Percentiles rank a stretch among this genome's conserved stretches.
phyloP scores from a whole-genome alignment of 1,140 invertebrate species.

The Rhopalosiphum padi region DNA sequence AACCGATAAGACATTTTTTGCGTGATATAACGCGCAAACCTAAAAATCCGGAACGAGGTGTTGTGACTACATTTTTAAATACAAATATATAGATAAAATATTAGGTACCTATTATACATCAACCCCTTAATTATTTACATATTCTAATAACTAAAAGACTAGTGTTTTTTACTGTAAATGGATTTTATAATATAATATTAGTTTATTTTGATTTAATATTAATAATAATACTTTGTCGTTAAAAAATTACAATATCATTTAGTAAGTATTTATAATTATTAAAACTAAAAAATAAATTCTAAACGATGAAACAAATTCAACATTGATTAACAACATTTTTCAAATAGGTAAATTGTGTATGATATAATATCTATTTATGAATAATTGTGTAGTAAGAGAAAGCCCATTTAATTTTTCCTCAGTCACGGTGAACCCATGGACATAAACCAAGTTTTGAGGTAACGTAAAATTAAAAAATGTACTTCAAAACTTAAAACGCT shows the following conservation, averaged over 20 bases:
- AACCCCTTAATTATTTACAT: too few species aligned
- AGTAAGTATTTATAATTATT: background rate
- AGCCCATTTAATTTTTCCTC: too few species aligned
- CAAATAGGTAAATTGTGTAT: background rate
- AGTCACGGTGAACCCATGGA: background rate
- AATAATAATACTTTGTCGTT: background rate
- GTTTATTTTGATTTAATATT: background rate
- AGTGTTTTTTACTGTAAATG: too few species aligned
- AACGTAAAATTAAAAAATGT: background rate
- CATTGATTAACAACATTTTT: background rate
- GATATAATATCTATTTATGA: background rate
- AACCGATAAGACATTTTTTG: background rate
- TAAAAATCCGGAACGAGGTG: too few species aligned
- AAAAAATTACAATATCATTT: background rate
- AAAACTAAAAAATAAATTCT: background rate
- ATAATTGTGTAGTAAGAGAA: background rate
- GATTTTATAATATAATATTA: background rate
- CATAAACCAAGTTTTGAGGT: background rate
- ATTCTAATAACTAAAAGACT: too few species aligned
- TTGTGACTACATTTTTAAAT: too few species aligned
- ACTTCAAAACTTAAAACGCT: background rate
- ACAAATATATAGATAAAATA: background rate
- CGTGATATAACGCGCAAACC: too few species aligned
- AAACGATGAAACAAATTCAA: background rate
- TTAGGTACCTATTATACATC: background rate